These are phyloP conservation scores for Phycodurus eques DNA, from an alignment of 2,113 vertebrate species.

Conservation along the genomic window DNA sequence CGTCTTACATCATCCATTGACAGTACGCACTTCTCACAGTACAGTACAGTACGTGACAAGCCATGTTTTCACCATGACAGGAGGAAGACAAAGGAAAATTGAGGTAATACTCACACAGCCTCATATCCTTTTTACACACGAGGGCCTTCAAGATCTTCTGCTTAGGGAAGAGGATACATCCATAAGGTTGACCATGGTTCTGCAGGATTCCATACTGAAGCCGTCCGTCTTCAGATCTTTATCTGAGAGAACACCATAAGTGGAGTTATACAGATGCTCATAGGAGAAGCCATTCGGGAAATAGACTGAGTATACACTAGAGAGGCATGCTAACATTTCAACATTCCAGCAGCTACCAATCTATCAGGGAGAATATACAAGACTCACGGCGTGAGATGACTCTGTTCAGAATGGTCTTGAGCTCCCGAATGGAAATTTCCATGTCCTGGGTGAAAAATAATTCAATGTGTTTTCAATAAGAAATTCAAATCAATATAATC, in stretches of 20 bases:
- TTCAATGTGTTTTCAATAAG: background rate
- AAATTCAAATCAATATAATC: too few relatives aligned
- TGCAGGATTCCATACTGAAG: slow-evolving; percentile 86
- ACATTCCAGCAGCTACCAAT: slow-evolving; percentile 7
- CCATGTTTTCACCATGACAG: too few relatives aligned
- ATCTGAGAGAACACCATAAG: slow-evolving; percentile 71
- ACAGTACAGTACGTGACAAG: too few relatives aligned
- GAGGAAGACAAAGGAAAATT: slow-evolving; percentile 6
- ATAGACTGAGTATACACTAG: background rate
- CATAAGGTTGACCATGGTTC: slow-evolving; percentile 92
- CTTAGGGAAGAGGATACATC: slow-evolving; percentile 83
- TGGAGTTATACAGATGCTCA: background rate
- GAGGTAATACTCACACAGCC: too few relatives aligned
- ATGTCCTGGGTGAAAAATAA: slow-evolving; percentile 75
- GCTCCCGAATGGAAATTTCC: slow-evolving; percentile 83
- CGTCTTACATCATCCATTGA: too few relatives aligned
- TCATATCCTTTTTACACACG: too few relatives aligned
- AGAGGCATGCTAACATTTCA: slow-evolving; percentile 26
- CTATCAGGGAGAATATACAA: slow-evolving; percentile 10
- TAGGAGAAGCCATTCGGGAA: slow-evolving; percentile 1
- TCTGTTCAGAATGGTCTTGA: slow-evolving; percentile 85
- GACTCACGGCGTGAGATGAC: slow-evolving; percentile 82
- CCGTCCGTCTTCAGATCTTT: slow-evolving; percentile 82
- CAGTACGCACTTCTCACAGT: too few relatives aligned
- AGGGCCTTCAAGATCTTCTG: background rate